A percentile compares a stretch with the other conserved stretches of the same genome.
These are phyloP conservation scores for Thereva unica DNA, from an alignment of 2,888 invertebrate genomes.

Conservation along the genomic window DNA sequence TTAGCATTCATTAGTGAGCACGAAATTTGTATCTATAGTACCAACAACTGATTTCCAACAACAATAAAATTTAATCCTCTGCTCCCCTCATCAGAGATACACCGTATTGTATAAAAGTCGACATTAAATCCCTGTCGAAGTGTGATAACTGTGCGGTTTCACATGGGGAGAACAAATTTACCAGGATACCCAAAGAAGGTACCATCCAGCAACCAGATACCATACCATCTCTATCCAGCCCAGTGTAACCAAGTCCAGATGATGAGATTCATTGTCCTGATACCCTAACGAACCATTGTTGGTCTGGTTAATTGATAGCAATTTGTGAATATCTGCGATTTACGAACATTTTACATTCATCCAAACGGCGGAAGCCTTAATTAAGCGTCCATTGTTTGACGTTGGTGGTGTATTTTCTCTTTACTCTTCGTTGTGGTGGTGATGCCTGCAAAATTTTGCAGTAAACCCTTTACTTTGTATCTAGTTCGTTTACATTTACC, in stretches of 20 bases:
- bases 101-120: conserved; percentile 5
- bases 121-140: conserved; percentile 12
- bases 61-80: background rate
- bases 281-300: conserved; percentile 47
- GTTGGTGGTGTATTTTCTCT: background rate
- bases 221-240: conserved; percentile 6
- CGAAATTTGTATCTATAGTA: conserved; percentile 23
- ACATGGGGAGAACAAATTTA: background rate
- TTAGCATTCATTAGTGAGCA: conserved; percentile 35
- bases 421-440: no score
- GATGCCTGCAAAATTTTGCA: no score
- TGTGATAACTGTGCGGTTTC: conserved; percentile 28
- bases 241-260: conserved; percentile 29
- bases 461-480: no score
- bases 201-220: conserved; percentile 1
- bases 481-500: no score
- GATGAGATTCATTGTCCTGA: conserved; percentile 36
- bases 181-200: background rate
- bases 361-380: conserved; percentile 27
- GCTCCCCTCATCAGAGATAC: background rate
- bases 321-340: conserved; percentile 50
- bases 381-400: conserved; percentile 39
- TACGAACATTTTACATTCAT: conserved; percentile 2
- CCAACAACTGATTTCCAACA: background rate
- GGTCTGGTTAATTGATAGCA: conserved; percentile 56